A percentile compares a stretch with the other conserved stretches of the same genome.
These are phyloP conservation scores for Drosophila paramelanica DNA, from an alignment of 2,888 invertebrate species.

Conservation along the genomic window DNA sequence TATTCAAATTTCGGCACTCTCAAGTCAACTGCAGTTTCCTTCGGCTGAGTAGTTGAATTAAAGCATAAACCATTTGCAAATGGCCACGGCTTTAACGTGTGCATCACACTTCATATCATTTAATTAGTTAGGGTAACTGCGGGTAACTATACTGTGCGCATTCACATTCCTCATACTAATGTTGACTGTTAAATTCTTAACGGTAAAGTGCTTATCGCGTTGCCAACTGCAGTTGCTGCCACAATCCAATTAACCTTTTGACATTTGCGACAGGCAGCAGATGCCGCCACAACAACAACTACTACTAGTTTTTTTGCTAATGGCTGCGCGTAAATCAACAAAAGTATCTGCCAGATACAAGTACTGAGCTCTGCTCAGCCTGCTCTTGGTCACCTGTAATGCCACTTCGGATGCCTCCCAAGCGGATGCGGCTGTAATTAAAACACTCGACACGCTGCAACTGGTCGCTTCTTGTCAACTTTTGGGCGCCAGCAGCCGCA, in stretches of 20 bases:
- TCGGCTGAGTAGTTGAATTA: background rate
- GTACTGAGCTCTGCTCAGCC: background rate
- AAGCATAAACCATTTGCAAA: background rate
- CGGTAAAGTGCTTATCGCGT: slow-evolving; percentile 30
- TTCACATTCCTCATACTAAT: slow-evolving; percentile 39
- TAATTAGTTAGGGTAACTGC: slow-evolving; percentile 3
- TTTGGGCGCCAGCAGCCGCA: slow-evolving; percentile 29
- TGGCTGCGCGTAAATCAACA: slow-evolving; percentile 70
- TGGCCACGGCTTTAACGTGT: background rate
- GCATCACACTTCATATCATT: slow-evolving; percentile 8
- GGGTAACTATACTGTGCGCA: background rate
- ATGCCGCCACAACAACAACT: slow-evolving; percentile 29
- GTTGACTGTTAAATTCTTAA: slow-evolving; percentile 24
- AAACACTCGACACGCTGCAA: slow-evolving; percentile 46
- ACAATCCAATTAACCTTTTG: slow-evolving; percentile 77
- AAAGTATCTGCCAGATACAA: slow-evolving; percentile 28
- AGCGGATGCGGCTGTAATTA: slow-evolving; percentile 57
- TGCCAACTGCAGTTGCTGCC: slow-evolving; percentile 53
- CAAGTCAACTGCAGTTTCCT: no score
- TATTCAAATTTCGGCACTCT: background rate
- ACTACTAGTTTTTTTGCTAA: slow-evolving; percentile 43
- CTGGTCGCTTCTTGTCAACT: slow-evolving; percentile 31
- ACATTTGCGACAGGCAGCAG: slow-evolving; percentile 67
- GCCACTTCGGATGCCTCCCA: slow-evolving; percentile 42
- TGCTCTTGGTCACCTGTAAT: slow-evolving; percentile 22